A percentile compares a stretch with the other conserved stretches of the same genome.
These are phyloP conservation scores for Melanostoma mellinum DNA, from an alignment of 2,888 invertebrate species.

Conservation along the genomic window DNA sequence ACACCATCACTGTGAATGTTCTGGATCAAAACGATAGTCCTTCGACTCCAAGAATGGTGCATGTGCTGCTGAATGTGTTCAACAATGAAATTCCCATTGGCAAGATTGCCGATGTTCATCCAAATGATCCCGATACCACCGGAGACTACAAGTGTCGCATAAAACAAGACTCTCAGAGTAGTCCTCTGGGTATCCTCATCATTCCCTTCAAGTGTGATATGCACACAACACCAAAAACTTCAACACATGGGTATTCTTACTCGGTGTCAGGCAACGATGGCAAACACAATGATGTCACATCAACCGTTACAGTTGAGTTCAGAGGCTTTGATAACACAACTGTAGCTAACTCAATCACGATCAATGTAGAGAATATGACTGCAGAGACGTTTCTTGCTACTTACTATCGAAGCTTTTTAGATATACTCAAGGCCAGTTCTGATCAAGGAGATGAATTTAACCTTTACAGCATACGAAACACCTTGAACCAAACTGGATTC, in stretches of 20 bases:
- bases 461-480: conserved; percentile 89
- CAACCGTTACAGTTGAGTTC: conserved; percentile 92
- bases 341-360: conserved; percentile 91
- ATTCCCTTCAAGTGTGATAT: conserved; percentile 92
- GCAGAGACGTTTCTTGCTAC: conserved; percentile 89
- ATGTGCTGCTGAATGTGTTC: conserved; percentile 90
- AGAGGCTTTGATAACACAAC: conserved; percentile 90
- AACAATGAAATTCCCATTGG: conserved; percentile 89
- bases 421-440: conserved; percentile 87
- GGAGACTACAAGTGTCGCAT: conserved; percentile 95
- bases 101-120: conserved; percentile 95
- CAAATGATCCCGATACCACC: conserved; percentile 94
- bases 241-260: conserved; percentile 89
- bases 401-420: conserved; percentile 89
- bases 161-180: conserved; percentile 84
- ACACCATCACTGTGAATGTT: conserved; percentile 89
- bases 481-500: conserved; percentile 82
- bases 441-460: conserved; percentile 86
- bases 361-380: conserved; percentile 89
- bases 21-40: conserved; percentile 96
- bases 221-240: conserved; percentile 87
- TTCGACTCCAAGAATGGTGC: conserved; percentile 91
- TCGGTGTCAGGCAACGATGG: conserved; percentile 95
- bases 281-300: conserved; percentile 92
- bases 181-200: conserved; percentile 84